phyloP scores from a whole-genome alignment of 2,888 invertebrate species.

The Apamea monoglypha region DNA sequence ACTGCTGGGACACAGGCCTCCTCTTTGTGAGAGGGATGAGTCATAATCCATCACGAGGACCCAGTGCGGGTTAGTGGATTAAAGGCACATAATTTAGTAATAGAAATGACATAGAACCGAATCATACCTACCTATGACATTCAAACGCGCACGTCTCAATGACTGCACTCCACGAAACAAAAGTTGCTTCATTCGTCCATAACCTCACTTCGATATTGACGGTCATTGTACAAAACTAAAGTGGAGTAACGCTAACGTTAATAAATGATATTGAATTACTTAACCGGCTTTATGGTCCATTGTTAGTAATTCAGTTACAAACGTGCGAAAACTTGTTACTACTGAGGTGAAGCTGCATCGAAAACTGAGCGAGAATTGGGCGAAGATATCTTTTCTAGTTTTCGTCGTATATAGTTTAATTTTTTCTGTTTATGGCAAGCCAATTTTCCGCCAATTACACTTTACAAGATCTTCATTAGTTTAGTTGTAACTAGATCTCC shows the following conservation, averaged over 20 bases:
- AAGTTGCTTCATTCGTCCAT: slow-evolving; percentile 48
- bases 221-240: slow-evolving; percentile 61
- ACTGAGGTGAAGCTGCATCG: slow-evolving; percentile 54
- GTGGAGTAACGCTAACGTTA: slow-evolving; percentile 70
- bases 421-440: neutral
- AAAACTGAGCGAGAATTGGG: slow-evolving; percentile 29
- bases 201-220: slow-evolving; percentile 55
- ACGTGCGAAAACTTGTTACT: slow-evolving; percentile 62
- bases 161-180: neutral
- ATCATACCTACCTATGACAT: neutral
- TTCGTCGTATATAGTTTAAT: accelerated
- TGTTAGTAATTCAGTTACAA: slow-evolving; percentile 70
- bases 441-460: too few species aligned
- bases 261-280: slow-evolving; percentile 81
- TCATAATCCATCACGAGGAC: too few species aligned
- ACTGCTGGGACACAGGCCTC: neutral
- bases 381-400: neutral
- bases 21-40: too few species aligned
- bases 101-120: neutral
- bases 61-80: too few species aligned
- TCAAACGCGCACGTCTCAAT: neutral
- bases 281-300: slow-evolving; percentile 77
- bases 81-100: neutral
- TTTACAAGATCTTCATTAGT: neutral
- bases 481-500: neutral